A percentile compares a stretch with the other conserved stretches of the same genome.
Evolutionary conservation across 2,888 invertebrate genomes (phyloP).

Genomic region (Macaria liturata): DNA sequence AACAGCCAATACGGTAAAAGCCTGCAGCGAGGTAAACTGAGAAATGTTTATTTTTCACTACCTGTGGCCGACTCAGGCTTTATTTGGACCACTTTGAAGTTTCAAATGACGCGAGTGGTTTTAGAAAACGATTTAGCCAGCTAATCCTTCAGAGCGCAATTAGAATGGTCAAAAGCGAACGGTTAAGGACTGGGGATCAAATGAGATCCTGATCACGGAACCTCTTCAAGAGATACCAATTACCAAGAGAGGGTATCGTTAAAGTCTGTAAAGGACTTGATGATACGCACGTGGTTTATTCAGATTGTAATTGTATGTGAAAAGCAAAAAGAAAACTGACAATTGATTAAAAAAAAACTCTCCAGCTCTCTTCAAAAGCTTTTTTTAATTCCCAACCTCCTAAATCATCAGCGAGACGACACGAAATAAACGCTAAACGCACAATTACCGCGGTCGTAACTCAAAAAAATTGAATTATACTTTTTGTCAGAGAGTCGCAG

Average conservation of each 20-base stretch:
- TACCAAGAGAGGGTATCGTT: background rate
- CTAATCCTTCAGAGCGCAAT: conserved; percentile 9
- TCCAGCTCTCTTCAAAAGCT: conserved; percentile 2
- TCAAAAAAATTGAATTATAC: conserved; percentile 8
- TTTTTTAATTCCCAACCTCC: background rate
- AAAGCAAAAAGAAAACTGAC: no score
- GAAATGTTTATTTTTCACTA: conserved; percentile 33
- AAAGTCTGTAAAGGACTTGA: background rate
- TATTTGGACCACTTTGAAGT: conserved; percentile 29
- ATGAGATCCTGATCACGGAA: conserved; percentile 6
- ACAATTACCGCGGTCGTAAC: conserved; percentile 6
- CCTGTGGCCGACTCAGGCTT: conserved; percentile 19
- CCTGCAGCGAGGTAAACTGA: conserved; percentile 40
- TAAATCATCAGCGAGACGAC: conserved; percentile 1
- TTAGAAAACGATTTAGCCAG: conserved; percentile 8
- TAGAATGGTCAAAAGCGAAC: conserved; percentile 6
- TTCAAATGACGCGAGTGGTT: conserved; percentile 25
- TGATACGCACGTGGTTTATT: no score
- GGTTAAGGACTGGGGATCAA: conserved; percentile 1
- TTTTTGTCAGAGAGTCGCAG: conserved; percentile 17
- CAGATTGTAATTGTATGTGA: no score
- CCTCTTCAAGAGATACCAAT: conserved; percentile 13
- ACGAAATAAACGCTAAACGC: conserved; percentile 10
- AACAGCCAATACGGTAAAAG: conserved; percentile 38
- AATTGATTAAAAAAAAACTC: no score